phyloP scores from a whole-genome alignment of 2,888 invertebrate species.

The Amblyjoppa proteus region DNA sequence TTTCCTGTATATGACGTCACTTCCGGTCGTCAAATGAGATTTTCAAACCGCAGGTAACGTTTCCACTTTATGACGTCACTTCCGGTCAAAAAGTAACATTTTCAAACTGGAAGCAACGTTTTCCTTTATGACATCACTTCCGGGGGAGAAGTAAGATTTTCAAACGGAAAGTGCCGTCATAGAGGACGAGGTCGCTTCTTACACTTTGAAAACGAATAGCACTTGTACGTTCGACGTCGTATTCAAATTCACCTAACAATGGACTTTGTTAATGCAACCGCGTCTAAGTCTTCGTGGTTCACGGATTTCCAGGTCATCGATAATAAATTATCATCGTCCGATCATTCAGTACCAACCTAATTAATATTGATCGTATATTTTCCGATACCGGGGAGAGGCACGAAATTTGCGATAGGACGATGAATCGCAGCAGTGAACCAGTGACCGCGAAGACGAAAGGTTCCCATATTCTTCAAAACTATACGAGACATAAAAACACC shows the following conservation, averaged over 20 bases:
- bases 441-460: not conserved
- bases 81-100: no score
- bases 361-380: constrained; percentile 28
- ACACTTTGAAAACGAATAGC: not conserved
- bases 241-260: constrained; percentile 1
- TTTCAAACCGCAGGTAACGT: no score
- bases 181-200: no score
- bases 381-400: not conserved
- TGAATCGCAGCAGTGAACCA: constrained; percentile 1
- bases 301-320: constrained; percentile 2
- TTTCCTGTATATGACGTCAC: no score
- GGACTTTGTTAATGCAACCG: not conserved
- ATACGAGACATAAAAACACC: not conserved
- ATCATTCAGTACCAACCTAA: constrained; percentile 18
- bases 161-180: no score
- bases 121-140: no score
- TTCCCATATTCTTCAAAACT: constrained; percentile 11
- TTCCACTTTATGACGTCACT: no score
- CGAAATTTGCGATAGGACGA: not conserved
- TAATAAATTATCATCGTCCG: constrained; percentile 13
- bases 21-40: no score
- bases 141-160: no score
- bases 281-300: not conserved
- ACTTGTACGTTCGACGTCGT: not conserved
- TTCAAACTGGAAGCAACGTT: no score